Evolutionary conservation across 2,113 vertebrate species (phyloP).

Genomic region (Craseonycteris thonglongyai): DNA sequence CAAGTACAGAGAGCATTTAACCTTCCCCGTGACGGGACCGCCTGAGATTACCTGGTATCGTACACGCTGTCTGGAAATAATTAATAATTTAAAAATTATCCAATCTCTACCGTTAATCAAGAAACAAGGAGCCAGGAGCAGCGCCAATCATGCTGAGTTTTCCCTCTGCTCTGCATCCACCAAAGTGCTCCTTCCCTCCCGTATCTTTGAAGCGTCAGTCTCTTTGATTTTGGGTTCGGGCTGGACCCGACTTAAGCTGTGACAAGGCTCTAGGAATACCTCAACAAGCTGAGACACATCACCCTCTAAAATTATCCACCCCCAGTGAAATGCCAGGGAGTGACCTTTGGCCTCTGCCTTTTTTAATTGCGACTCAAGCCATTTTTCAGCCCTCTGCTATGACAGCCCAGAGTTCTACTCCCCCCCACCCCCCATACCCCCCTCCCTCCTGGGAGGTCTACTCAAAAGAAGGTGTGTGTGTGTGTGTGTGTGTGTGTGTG

Average conservation of each 20-base stretch:
- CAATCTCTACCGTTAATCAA: slow-evolving; percentile 79
- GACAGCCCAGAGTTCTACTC: slow-evolving; percentile 34
- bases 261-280: slow-evolving; percentile 44
- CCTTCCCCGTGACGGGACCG: slow-evolving; percentile 77
- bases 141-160: slow-evolving; percentile 42
- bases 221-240: slow-evolving; percentile 64
- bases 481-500: too few relatives aligned
- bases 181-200: background rate
- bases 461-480: background rate
- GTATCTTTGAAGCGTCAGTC: slow-evolving; percentile 6
- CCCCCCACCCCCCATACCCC: background rate
- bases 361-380: slow-evolving; percentile 61
- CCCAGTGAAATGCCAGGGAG: background rate
- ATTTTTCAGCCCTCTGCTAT: slow-evolving; percentile 45
- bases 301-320: slow-evolving; percentile 50
- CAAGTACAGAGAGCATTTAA: slow-evolving; percentile 81
- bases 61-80: slow-evolving; percentile 76
- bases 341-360: slow-evolving; percentile 58
- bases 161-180: slow-evolving; percentile 19
- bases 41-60: slow-evolving; percentile 78
- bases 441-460: background rate
- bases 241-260: slow-evolving; percentile 51
- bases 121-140: slow-evolving; percentile 63
- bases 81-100: slow-evolving; percentile 79
- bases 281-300: slow-evolving; percentile 55